Conservation (phyloP, 1,140 invertebrate genomes). For the Globodera ellingtonae region DNA sequence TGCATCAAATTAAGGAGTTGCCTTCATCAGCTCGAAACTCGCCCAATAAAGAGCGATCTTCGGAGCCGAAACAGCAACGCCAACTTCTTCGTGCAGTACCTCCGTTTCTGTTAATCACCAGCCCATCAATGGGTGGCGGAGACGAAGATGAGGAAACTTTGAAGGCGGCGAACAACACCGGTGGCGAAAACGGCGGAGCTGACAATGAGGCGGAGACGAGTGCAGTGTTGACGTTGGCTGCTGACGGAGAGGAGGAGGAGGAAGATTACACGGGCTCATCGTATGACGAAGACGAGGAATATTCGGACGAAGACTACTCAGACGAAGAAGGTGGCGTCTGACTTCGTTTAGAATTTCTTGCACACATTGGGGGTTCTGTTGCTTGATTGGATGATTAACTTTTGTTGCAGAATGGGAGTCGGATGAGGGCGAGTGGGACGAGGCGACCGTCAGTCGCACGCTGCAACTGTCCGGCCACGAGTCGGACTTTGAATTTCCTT, state of each 20-base stretch:
- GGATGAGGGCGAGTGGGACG: slow-evolving; percentile 25
- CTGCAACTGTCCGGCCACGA: slow-evolving; percentile 35
- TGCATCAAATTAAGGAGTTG: not conserved
- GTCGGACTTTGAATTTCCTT: slow-evolving; percentile 39
- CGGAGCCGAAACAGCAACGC: not conserved
- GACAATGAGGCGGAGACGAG: slow-evolving; percentile 14
- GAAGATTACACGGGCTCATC: slow-evolving; percentile 13
- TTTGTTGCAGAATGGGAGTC: slow-evolving; percentile 30
- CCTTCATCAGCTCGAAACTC: not conserved
- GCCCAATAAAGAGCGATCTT: not conserved
- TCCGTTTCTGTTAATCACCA: slow-evolving; percentile 30
- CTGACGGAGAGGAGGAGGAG: slow-evolving; percentile 19
- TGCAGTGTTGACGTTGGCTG: not conserved
- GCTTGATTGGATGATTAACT: not conserved
- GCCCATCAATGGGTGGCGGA: slow-evolving; percentile 23
- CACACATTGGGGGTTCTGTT: slow-evolving; percentile 1
- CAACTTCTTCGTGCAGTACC: slow-evolving; percentile 7
- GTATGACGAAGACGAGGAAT: slow-evolving; percentile 6
- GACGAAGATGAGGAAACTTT: slow-evolving; percentile 14
- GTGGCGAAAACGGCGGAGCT: not conserved
- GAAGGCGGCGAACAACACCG: not conserved
- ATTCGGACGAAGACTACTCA: slow-evolving; percentile 26
- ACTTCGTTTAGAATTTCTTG: not conserved
- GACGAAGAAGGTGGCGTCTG: slow-evolving; percentile 20
- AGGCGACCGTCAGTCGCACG: slow-evolving; percentile 30